Percentiles rank a stretch among this genome's conserved stretches.
phyloP scores from a whole-genome alignment of 1,140 invertebrate species.

The Maconellicoccus hirsutus region DNA sequence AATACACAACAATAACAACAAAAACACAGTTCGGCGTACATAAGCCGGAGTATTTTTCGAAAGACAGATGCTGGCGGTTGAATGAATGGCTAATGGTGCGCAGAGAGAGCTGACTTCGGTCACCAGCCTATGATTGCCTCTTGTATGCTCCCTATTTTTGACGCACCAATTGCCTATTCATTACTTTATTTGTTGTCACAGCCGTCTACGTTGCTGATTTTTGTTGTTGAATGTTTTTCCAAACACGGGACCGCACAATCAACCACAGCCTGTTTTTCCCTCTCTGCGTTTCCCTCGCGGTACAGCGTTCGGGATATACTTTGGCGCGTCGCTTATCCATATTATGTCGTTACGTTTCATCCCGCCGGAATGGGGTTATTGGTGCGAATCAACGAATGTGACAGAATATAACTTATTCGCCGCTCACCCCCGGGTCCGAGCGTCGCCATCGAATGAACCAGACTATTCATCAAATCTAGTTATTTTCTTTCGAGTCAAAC shows the following conservation, averaged over 20 bases:
- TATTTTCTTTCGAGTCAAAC: neutral
- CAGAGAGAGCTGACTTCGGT: conserved; percentile 12
- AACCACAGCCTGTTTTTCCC: conserved; percentile 13
- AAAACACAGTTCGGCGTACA: conserved; percentile 13
- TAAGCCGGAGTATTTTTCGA: neutral
- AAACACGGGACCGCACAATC: conserved; percentile 21
- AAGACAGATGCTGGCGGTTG: conserved; percentile 20
- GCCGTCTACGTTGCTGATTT: conserved; percentile 18
- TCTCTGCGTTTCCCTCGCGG: neutral
- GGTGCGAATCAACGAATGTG: conserved; percentile 13
- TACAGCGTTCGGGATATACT: no score
- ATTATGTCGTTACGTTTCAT: neutral
- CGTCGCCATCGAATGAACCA: no score
- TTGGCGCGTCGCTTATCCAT: neutral
- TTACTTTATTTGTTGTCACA: conserved; percentile 22
- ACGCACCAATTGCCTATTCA: conserved; percentile 17
- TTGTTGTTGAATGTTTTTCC: conserved; percentile 21
- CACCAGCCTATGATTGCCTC: conserved; percentile 21
- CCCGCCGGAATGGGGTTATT: neutral
- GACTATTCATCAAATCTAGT: neutral
- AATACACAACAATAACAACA: conserved; percentile 18
- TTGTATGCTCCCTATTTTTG: conserved; percentile 19
- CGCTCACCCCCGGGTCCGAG: neutral
- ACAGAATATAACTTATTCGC: neutral
- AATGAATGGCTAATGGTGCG: conserved; percentile 16